These are phyloP conservation scores for Phainopepla nitens DNA, from an alignment of 2,113 vertebrate genomes.

Conservation along the genomic window DNA sequence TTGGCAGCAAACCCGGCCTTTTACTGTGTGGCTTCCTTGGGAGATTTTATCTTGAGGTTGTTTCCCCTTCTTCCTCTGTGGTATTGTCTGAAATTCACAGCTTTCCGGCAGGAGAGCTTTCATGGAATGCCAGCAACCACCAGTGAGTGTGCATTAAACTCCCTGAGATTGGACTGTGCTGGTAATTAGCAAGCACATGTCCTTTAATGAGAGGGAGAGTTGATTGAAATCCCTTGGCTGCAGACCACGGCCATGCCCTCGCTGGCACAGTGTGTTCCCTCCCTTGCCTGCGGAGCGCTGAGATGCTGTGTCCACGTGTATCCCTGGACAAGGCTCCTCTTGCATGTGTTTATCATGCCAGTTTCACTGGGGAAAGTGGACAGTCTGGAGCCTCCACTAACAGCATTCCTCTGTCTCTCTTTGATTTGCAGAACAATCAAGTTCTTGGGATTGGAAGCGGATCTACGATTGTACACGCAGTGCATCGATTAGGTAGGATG, in stretches of 20 bases:
- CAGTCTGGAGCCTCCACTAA: neutral
- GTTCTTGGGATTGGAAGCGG: slow-evolving; percentile 94
- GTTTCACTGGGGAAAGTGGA: neutral
- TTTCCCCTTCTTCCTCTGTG: slow-evolving; percentile 19
- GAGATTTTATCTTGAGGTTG: slow-evolving; percentile 44
- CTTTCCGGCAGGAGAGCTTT: neutral
- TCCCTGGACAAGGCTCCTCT: neutral
- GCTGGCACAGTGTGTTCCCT: neutral
- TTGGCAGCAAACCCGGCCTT: slow-evolving; percentile 3
- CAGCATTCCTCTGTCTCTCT: neutral
- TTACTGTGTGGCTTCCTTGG: slow-evolving; percentile 14
- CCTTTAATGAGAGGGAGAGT: neutral
- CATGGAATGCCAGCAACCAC: neutral
- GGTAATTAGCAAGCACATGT: neutral
- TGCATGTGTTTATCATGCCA: neutral
- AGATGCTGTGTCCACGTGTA: neutral
- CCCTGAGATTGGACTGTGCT: neutral
- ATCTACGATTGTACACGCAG: slow-evolving; percentile 93
- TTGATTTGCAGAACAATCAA: slow-evolving; percentile 86
- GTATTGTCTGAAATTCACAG: slow-evolving; percentile 5
- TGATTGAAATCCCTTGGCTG: neutral
- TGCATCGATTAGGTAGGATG: slow-evolving; percentile 87
- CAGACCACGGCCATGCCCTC: neutral
- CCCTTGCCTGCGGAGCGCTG: neutral
- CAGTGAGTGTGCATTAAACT: neutral